These are phyloP conservation scores for Zoanthus sansibaricus DNA, from an alignment of 92 coral and sea anemone species.

Conservation along the genomic window DNA sequence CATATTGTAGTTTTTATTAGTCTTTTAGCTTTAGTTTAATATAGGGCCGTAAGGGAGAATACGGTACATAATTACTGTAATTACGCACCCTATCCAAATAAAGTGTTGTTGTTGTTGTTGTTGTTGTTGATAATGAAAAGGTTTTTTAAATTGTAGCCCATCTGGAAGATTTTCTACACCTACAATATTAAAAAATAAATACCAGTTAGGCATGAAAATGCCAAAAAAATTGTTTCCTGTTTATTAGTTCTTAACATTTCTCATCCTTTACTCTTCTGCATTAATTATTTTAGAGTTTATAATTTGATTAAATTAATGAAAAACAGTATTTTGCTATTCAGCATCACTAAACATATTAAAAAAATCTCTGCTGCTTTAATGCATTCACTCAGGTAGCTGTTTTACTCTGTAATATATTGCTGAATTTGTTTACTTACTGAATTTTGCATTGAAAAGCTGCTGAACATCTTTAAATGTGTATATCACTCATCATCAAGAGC, in stretches of 20 bases:
- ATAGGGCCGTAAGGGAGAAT: too few species aligned
- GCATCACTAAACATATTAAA: not conserved
- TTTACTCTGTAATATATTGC: constrained; percentile 18
- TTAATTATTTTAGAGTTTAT: not conserved
- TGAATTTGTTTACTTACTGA: constrained; percentile 62
- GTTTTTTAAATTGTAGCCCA: constrained; percentile 66
- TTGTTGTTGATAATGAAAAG: constrained; percentile 67
- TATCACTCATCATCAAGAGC: constrained; percentile 21
- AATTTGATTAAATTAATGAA: not conserved
- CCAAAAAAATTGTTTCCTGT: not conserved
- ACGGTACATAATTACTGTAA: too few species aligned
- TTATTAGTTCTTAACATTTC: not conserved
- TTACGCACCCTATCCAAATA: too few species aligned
- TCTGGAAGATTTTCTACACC: constrained; percentile 71
- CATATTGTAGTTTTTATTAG: too few species aligned
- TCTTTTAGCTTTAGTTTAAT: too few species aligned
- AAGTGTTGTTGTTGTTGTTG: too few species aligned
- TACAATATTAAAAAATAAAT: not conserved
- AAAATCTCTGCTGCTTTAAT: not conserved
- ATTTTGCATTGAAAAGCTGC: constrained; percentile 66
- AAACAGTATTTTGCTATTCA: not conserved
- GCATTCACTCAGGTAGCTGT: not conserved
- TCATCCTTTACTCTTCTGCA: not conserved
- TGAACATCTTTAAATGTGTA: constrained; percentile 68
- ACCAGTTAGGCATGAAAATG: not conserved